These are phyloP conservation scores for Eriocheir sinensis DNA, from an alignment of 1,140 invertebrate genomes.

Conservation along the genomic window DNA sequence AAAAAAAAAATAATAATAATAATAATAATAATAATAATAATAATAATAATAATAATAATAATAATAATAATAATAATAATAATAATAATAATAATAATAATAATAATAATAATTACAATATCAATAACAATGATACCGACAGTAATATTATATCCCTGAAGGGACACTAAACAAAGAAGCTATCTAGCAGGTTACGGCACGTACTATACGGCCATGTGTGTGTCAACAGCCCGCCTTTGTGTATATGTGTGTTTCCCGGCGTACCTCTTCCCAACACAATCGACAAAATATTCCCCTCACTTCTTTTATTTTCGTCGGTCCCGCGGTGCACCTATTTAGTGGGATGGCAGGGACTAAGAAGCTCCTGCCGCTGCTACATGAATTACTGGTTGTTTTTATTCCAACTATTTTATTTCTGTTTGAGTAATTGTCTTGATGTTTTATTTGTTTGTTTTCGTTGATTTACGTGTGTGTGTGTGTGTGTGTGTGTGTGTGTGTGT, in stretches of 20 bases:
- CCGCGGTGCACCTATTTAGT: too few species aligned
- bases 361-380: neutral
- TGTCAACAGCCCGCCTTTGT: neutral
- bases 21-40: neutral
- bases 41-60: constrained; percentile 28
- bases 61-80: constrained; percentile 12
- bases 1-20: neutral
- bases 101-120: too few species aligned
- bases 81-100: neutral
- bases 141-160: too few species aligned
- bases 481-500: neutral
- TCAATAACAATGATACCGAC: too few species aligned
- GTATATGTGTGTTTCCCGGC: neutral
- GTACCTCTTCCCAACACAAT: neutral
- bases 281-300: too few species aligned
- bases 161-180: too few species aligned
- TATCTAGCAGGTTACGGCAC: too few species aligned
- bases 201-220: neutral
- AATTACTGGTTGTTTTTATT: neutral
- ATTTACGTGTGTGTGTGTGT: too few species aligned
- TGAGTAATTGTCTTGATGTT: constrained; percentile 3
- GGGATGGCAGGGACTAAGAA: neutral
- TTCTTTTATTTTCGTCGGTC: too few species aligned
- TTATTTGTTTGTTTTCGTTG: neutral
- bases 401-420: neutral